Percentiles rank a stretch among this genome's conserved stretches.
phyloP scores from a whole-genome alignment of 2,113 vertebrate species.

The Pituophis catenifer region DNA sequence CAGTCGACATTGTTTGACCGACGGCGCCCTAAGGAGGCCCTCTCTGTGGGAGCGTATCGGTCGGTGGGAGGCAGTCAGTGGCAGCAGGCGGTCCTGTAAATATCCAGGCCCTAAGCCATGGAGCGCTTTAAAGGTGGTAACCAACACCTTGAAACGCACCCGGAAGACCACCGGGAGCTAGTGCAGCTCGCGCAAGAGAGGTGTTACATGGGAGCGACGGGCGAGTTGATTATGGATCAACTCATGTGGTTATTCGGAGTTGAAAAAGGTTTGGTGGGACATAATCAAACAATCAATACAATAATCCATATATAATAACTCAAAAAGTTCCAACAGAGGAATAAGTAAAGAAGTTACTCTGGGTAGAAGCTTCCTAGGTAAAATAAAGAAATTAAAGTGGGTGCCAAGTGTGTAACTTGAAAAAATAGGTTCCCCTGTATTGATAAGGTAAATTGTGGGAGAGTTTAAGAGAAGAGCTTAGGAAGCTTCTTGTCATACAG shows the following conservation, averaged over 20 bases:
- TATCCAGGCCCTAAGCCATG: too few relatives aligned
- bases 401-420: neutral
- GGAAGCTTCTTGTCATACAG: neutral
- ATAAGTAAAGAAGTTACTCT: neutral
- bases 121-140: too few relatives aligned
- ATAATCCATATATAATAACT: neutral
- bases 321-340: neutral
- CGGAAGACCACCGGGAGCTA: too few relatives aligned
- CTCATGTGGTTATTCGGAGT: neutral
- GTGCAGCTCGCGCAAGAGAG: too few relatives aligned
- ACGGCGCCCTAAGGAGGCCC: too few relatives aligned
- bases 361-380: neutral
- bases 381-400: neutral
- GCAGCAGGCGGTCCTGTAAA: too few relatives aligned
- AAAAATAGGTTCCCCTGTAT: neutral
- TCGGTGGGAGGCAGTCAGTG: too few relatives aligned
- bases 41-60: too few relatives aligned
- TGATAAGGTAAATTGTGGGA: neutral
- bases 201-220: too few relatives aligned
- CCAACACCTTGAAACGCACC: too few relatives aligned
- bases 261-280: neutral
- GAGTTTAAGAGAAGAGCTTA: neutral
- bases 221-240: neutral
- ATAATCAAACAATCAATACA: neutral
- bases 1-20: too few relatives aligned